Evolutionary conservation across 2,113 vertebrate species (phyloP).

Genomic region (Litocranius walleri): DNA sequence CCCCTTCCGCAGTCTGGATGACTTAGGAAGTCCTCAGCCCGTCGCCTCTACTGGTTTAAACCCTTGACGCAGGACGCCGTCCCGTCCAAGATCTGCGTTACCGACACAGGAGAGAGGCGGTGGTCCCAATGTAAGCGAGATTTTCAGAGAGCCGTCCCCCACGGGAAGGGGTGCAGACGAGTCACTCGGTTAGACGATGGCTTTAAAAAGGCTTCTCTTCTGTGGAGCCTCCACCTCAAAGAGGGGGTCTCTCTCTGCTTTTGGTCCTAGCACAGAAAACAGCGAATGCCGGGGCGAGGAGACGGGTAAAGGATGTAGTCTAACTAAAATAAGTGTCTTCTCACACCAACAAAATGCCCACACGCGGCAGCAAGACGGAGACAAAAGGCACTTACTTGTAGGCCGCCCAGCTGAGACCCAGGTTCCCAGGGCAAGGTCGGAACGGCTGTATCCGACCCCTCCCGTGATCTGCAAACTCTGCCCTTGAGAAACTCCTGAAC

Average conservation of each 20-base stretch:
- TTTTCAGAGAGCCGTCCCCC: neutral
- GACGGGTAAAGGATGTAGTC: neutral
- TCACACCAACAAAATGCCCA: neutral
- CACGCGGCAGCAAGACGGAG: neutral
- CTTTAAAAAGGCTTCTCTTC: neutral
- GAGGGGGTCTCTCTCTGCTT: rapidly evolving
- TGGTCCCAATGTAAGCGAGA: neutral
- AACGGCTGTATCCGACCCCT: rapidly evolving
- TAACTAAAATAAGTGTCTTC: neutral
- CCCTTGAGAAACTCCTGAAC: neutral
- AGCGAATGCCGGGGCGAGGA: neutral
- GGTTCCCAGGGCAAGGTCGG: neutral
- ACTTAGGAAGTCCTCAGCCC: neutral
- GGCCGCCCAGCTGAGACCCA: neutral
- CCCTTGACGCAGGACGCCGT: rapidly evolving
- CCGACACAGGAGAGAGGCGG: neutral
- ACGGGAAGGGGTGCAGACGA: neutral
- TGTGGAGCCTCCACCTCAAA: neutral
- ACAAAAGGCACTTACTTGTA: constrained; percentile 50
- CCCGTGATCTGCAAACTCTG: neutral
- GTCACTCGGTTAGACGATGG: neutral
- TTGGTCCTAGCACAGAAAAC: neutral
- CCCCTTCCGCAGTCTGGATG: neutral
- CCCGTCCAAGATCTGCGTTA: rapidly evolving
- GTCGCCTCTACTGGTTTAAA: neutral